Evolutionary conservation across 1,140 invertebrate species (phyloP).

Genomic region (Caerostris extrusa): DNA sequence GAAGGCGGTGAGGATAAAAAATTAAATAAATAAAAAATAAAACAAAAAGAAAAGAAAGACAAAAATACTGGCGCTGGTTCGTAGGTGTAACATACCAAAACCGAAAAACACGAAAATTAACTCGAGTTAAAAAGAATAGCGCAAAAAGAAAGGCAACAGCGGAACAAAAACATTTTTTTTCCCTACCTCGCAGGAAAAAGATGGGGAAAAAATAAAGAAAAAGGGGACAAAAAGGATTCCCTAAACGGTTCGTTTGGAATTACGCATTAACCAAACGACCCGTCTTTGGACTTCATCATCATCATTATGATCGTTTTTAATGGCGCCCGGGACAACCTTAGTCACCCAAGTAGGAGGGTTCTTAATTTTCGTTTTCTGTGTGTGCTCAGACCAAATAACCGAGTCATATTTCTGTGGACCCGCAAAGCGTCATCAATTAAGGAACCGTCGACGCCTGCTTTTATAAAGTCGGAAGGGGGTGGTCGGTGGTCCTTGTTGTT

Average conservation of each 20-base stretch:
- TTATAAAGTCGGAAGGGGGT: constrained; percentile 8
- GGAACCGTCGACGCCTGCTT: constrained; percentile 39
- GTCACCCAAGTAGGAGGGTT: background rate
- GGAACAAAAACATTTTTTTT: constrained; percentile 36
- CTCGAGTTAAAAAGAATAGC: background rate
- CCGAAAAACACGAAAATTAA: constrained; percentile 21
- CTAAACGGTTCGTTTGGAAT: constrained; percentile 52
- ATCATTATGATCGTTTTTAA: constrained; percentile 36
- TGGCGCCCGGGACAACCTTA: constrained; percentile 1
- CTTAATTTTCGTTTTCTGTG: constrained; percentile 49
- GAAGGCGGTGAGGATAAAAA: background rate
- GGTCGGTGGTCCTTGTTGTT: background rate
- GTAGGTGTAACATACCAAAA: background rate
- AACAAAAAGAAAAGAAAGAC: background rate
- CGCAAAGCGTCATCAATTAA: constrained; percentile 54
- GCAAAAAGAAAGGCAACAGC: background rate
- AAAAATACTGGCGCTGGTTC: background rate
- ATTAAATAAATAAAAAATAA: background rate
- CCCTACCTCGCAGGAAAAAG: background rate
- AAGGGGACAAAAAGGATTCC: constrained; percentile 37
- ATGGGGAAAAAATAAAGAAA: background rate
- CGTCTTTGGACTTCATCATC: background rate
- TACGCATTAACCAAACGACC: constrained; percentile 54
- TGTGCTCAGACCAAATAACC: constrained; percentile 7
- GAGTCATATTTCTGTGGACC: constrained; percentile 15